These are phyloP conservation scores for Zoanthus gigantus DNA, from an alignment of 92 coral and sea anemone species.

Conservation along the genomic window DNA sequence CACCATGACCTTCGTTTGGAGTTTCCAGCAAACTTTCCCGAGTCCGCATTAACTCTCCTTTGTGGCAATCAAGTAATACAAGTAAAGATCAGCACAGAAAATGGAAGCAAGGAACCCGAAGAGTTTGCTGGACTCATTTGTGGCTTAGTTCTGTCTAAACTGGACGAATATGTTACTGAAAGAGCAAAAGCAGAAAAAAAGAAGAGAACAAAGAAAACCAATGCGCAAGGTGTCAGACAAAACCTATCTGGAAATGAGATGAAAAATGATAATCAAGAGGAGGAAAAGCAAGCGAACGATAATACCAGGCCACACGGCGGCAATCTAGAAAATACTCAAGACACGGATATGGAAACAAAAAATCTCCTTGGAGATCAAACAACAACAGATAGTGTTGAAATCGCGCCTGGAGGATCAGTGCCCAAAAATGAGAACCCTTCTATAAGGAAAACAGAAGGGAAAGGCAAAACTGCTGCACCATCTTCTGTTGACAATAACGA, in stretches of 20 bases:
- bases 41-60: slow-evolving; percentile 28
- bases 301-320: background rate
- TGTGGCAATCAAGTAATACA: background rate
- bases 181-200: background rate
- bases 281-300: background rate
- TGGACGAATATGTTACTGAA: background rate
- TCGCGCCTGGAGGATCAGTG: background rate
- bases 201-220: background rate
- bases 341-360: background rate
- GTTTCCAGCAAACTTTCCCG: slow-evolving; percentile 72
- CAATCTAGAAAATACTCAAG: background rate
- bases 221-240: background rate
- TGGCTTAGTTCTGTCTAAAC: background rate
- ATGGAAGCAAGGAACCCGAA: background rate
- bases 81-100: background rate
- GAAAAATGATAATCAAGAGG: background rate
- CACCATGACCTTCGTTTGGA: slow-evolving; percentile 40
- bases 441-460: background rate
- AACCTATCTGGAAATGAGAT: background rate
- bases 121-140: slow-evolving; percentile 10
- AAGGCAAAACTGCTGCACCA: background rate
- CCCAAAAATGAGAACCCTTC: background rate
- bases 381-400: background rate
- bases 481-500: background rate
- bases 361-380: background rate